Evolutionary conservation across 2,888 invertebrate species (phyloP), one percentile per base, ranked within the genome.

Genomic region (Melinaea menophilus): DNA sequence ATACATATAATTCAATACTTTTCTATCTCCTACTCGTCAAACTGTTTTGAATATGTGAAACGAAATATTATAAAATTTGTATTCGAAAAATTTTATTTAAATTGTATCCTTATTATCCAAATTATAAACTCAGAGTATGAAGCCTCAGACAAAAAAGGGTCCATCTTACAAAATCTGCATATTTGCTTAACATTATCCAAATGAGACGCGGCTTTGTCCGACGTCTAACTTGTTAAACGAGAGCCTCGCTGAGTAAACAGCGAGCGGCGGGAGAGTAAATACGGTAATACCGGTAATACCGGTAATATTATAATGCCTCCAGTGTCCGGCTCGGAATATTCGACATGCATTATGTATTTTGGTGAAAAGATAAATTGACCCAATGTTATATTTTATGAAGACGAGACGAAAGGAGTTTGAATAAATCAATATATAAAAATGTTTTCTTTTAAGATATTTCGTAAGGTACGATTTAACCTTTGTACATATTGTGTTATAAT

Each of bases 211-310:
- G 81, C 76, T 78, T 77, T 75, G 73, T 75, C 75, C 80, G 79
- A 79, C 81, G 77, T 80, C 78, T 83, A 85, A 85, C 85, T 86
- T 84, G 75, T 79, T 83, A 88, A 88, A 88, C 83, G 85, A 84
- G 86, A 82, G 81, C 75, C 76, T 81, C 79, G 77, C 82, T 83
- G 75, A 79, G 81, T 79, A 84, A 83, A 87, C 79, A 84, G 71
- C 65, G 74, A 72, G 74, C 73, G 79, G 72, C 75, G 71, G 73
- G 72, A 70, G 67, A 58, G 66, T 75, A 83, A 82, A 84, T 77
- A 82, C 71, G 65, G 71, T 64, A 67, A 66, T 63, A 62, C 67
- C 67, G 41, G 41, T 64, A 67, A 66, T 63, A 62, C 67, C 67
- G 41, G 41, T 5, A 41, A 41, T 41, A 41, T 41, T 9, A 59